Conservation (phyloP, 2,113 vertebrate genomes). For the Hiodon tergisus region DNA sequence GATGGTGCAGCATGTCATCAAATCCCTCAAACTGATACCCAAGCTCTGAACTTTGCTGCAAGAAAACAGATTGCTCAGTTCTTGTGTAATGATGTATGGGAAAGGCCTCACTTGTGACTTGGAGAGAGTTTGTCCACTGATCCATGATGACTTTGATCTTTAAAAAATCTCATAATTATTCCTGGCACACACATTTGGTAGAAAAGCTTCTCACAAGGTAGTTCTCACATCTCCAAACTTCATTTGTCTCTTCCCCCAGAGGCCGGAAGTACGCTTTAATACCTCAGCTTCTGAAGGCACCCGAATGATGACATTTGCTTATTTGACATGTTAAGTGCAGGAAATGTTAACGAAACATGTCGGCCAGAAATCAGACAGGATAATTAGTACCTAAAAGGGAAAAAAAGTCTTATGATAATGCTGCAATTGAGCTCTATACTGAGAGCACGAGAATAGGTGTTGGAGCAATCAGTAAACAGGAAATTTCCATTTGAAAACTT, state of each 20-base stretch:
- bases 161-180: slow-evolving; percentile 23
- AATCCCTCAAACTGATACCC: background rate
- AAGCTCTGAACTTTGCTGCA: slow-evolving; percentile 11
- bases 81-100: slow-evolving; percentile 33
- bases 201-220: slow-evolving; percentile 16
- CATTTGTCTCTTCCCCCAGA: background rate
- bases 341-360: background rate
- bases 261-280: background rate
- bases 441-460: background rate
- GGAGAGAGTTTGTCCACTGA: slow-evolving; percentile 23
- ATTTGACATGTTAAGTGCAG: slow-evolving; percentile 17
- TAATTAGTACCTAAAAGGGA: background rate
- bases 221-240: slow-evolving; percentile 21
- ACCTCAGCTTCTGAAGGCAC: slow-evolving; percentile 20
- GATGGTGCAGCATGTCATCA: background rate
- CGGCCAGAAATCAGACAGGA: slow-evolving; percentile 12
- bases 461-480: background rate
- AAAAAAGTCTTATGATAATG: no score
- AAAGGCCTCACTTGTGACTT: slow-evolving; percentile 31
- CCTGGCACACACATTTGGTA: slow-evolving; percentile 12
- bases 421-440: no score
- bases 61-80: slow-evolving; percentile 13
- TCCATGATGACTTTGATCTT: slow-evolving; percentile 33
- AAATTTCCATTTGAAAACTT: background rate
- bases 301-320: slow-evolving; percentile 20